Evolutionary conservation across 2,888 invertebrate species (phyloP).

Genomic region (Escarpia spicata): DNA sequence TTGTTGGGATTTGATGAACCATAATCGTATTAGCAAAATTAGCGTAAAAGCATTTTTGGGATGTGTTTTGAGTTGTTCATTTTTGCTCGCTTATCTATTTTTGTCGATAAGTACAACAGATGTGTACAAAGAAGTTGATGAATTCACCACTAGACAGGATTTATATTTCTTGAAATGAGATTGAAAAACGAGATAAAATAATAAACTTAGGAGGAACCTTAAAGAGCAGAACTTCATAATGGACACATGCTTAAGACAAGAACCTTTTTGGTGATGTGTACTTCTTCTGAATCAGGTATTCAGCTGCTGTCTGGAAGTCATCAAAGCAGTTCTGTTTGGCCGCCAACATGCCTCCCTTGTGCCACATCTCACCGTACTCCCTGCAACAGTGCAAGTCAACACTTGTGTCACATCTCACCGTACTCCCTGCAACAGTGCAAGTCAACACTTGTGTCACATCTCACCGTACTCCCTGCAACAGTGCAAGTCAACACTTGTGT

Average conservation of each 20-base stretch:
- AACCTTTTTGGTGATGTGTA: conserved; percentile 79
- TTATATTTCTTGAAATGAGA: neutral
- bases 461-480: too few species aligned
- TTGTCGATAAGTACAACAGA: neutral
- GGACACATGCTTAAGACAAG: neutral
- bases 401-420: too few species aligned
- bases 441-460: too few species aligned
- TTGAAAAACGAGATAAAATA: neutral
- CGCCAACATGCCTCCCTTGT: conserved; percentile 86
- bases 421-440: too few species aligned
- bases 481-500: too few species aligned
- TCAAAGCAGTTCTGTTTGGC: conserved; percentile 98
- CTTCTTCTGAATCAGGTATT: conserved; percentile 83
- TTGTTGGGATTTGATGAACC: too few species aligned
- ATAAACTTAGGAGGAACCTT: neutral
- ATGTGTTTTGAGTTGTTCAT: too few species aligned
- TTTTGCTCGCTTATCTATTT: too few species aligned
- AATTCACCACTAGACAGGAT: neutral
- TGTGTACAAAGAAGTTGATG: neutral
- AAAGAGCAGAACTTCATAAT: neutral
- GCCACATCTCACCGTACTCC: conserved; percentile 96
- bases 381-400: conserved; percentile 66
- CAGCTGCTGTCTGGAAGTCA: conserved; percentile 92
- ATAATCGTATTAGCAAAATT: too few species aligned
- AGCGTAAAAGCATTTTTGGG: too few species aligned